Evolutionary conservation across 2,888 invertebrate genomes (phyloP), one percentile per base, ranked within the genome.

Genomic region (Chrysolina americana): DNA sequence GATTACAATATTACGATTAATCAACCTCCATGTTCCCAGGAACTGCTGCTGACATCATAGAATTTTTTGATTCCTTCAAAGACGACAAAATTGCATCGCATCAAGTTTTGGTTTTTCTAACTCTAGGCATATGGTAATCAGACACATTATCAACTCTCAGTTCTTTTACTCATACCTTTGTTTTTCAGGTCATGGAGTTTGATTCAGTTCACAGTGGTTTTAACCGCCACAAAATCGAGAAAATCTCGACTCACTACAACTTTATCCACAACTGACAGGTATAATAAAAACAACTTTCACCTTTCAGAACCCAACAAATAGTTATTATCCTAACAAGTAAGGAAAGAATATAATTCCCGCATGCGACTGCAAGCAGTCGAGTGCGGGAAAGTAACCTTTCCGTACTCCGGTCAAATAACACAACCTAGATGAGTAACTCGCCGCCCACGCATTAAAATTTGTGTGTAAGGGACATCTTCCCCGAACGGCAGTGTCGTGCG

Each of bases 1-100:
- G 8, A 36, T 36, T 36, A 36, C 36, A 36, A 6, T 36, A 8
- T n/a, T 19, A n/a, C 6, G 17, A 21, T 13, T 13, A 15, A 65
- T 21, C 11, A 65, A 65, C 0, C 23, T 53, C 47, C 68, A 41
- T 75, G 65, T 74, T 86, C 86, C 78, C 84, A 91, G 96, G 96
- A 41, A 97, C 97, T 0, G 97, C 98, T 0, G 97, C 98, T 0
- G 98, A 97, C 87, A 98, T 98, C 69, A 97, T 98, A 68, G 98
- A 98, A 87, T 97, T 98, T 89, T 98, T 98, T 89, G 98, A 98
- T 88, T 97, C 97, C 0, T 98, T 98, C 90, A 97, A 96, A 88
- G 96, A 96, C 82, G 94, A 94, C 79, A 94, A 93, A 83, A 94
- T 96, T 62, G 93, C 94, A 0, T 89, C 93, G 0, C 95, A 96